Evolutionary conservation across 2,888 invertebrate genomes (phyloP), one percentile per base, ranked within the genome.

Genomic region (Melipona beecheii): DNA sequence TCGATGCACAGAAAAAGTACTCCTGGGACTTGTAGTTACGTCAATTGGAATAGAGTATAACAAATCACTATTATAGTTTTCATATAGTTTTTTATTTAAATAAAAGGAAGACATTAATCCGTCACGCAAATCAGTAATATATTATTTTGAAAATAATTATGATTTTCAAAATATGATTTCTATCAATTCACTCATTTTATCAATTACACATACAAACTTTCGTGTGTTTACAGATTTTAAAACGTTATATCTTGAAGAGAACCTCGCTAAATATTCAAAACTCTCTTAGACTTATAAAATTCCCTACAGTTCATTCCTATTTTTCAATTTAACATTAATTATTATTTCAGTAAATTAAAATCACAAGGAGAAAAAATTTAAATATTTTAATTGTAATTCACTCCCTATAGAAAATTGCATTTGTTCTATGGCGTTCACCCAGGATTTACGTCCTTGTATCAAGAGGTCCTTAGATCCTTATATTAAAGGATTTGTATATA

Each of bases 1-100:
- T 77, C 70, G 70, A 73, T 77, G 56, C 27, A 13, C 54, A 54
- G 52, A 66, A 71, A 71, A 72, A 50, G 66, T 43, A 71, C 54
- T 36, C 17, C 17, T 15, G 15, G 49, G 13, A 68, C 9, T 31
- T 43, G 1, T n/a, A n/a, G 62, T 52, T 64, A 17, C 69, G 21
- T 73, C 81, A 50, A 13, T n/a, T 27, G 27, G 19, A 27, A 4
- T 49, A 43, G 65, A 19, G 11, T 49, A 50, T 72, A 56, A 69
- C 69, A 21, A 66, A 50, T 19, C 2, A 36, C 9, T 21, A 2
- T 11, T 27, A 19, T 27, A 11, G 11, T 4, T 19, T 19, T 2
- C 11, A 1, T 21, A 5, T 31, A 21, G 0, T 1, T 64, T 1
- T 21, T 21, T 31, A 31, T 5, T 64, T 31, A 21, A 64, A 2